Base-by-base conservation (phyloP, 2,888 invertebrate species). In the Pardosa pseudoannulata region DNA sequence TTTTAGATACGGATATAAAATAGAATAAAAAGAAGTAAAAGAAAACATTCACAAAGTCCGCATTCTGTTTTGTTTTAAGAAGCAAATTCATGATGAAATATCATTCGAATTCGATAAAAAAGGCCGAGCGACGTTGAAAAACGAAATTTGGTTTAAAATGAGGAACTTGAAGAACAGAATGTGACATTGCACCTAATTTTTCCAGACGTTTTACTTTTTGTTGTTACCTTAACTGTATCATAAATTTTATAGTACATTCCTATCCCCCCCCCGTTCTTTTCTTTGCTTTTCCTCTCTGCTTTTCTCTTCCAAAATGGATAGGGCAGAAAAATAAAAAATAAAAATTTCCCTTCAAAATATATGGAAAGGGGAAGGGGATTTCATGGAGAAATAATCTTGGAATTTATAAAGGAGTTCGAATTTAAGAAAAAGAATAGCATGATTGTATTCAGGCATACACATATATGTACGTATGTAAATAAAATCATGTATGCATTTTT, bases 141-240 rank as follows among this genome's bases (percentile, higher is more conserved):
- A 56, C 56, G 56, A 56, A 11, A 56, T 56, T 19, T 56, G 1
- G n/a, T 56, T 56, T 56, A 23, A 23, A 56, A 56, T 16, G 16
- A 23, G 16, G 19, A 56, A 23, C 56, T 19, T 56, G 5, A 46
- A n/a, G n/a, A n/a, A 16, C 46, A 46, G 23, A 56, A 56, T 23
- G 56, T 56, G 56, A 56, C 56, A 56, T 11, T 23, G 5, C 23
- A 56, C 23, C 56, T 56, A 56, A 56, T 56, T 56, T 23, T 56
- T 23, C 56, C 19, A 19, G 56, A 56, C 56, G 11, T 56, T 23
- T 56, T 23, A 5, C 23, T 19, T 56, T 46, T 16, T 46, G 2
- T 46, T 16, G 7, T 23, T 23, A 6, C 3, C 56, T 11, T 56
- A n/a, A 23, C 23, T 23, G 56, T 56, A 56, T 56, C 56, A 56